phyloP scores from a whole-genome alignment of 2,888 invertebrate species.

The Drosophila nigricruria region DNA sequence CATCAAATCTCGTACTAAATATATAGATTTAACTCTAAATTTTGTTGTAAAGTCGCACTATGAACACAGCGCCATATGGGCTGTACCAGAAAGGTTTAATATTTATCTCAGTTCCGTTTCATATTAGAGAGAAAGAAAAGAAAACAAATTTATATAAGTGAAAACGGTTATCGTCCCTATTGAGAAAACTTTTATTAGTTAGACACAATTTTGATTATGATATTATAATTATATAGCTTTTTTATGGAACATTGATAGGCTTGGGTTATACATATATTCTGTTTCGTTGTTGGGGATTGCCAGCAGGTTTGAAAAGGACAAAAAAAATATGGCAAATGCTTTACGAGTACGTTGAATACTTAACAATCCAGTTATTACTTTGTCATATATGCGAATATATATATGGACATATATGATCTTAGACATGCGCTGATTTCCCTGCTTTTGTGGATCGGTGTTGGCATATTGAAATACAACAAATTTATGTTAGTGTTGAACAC shows the following conservation, averaged over 20 bases:
- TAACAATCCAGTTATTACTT: constrained; percentile 79
- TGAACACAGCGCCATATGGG: not conserved
- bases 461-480: constrained; percentile 33
- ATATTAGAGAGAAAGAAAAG: not conserved
- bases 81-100: constrained; percentile 26
- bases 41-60: too few species aligned
- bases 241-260: constrained; percentile 61
- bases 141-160: constrained; percentile 29
- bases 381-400: constrained; percentile 67
- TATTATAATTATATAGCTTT: constrained; percentile 51
- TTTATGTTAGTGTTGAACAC: constrained; percentile 28
- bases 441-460: constrained; percentile 70
- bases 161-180: constrained; percentile 77
- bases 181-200: constrained; percentile 68
- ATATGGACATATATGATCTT: constrained; percentile 59
- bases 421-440: constrained; percentile 65
- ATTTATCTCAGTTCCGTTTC: constrained; percentile 26
- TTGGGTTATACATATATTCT: constrained; percentile 47
- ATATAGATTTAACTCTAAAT: not conserved
- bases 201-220: constrained; percentile 61
- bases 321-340: constrained; percentile 46
- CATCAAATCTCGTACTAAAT: constrained; percentile 18
- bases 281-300: constrained; percentile 29
- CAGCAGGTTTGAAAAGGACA: constrained; percentile 3
- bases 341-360: constrained; percentile 52